Evolutionary conservation across 2,113 vertebrate genomes (phyloP).

Genomic region (Pyrgilauda ruficollis): DNA sequence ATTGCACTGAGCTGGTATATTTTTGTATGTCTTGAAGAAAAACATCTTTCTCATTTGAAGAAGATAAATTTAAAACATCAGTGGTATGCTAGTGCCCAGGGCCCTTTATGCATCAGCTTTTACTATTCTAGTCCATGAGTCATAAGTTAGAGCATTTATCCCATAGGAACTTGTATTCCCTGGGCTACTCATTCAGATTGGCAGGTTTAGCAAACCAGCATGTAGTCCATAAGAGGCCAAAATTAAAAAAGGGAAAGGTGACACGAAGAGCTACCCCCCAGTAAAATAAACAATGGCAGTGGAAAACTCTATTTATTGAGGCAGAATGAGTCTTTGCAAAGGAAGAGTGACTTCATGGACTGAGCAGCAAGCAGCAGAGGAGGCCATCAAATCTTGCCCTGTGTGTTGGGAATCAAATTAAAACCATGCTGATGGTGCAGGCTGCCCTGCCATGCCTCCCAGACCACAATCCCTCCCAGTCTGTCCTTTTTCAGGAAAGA

Average conservation of each 20-base stretch:
- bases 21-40: slow-evolving; percentile 68
- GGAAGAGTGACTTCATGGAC: slow-evolving; percentile 21
- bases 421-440: neutral
- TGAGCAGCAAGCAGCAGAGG: neutral
- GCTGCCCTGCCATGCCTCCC: rapidly evolving
- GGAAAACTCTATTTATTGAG: slow-evolving; percentile 53
- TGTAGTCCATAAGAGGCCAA: slow-evolving; percentile 50
- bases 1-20: slow-evolving; percentile 58
- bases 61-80: slow-evolving; percentile 73
- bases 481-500: neutral
- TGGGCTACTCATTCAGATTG: slow-evolving; percentile 48
- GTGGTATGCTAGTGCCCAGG: slow-evolving; percentile 34
- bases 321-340: slow-evolving; percentile 19
- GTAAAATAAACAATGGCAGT: slow-evolving; percentile 55
- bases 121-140: slow-evolving; percentile 38
- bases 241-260: slow-evolving; percentile 54
- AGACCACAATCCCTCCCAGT: neutral
- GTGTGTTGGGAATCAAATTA: neutral
- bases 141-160: slow-evolving; percentile 54
- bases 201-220: slow-evolving; percentile 63
- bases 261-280: neutral
- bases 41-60: slow-evolving; percentile 69
- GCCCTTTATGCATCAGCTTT: slow-evolving; percentile 27
- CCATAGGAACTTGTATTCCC: slow-evolving; percentile 44
- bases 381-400: neutral